These are phyloP conservation scores for Thalassophryne amazonica DNA, from an alignment of 2,797 vertebrate species.

Conservation along the genomic window DNA sequence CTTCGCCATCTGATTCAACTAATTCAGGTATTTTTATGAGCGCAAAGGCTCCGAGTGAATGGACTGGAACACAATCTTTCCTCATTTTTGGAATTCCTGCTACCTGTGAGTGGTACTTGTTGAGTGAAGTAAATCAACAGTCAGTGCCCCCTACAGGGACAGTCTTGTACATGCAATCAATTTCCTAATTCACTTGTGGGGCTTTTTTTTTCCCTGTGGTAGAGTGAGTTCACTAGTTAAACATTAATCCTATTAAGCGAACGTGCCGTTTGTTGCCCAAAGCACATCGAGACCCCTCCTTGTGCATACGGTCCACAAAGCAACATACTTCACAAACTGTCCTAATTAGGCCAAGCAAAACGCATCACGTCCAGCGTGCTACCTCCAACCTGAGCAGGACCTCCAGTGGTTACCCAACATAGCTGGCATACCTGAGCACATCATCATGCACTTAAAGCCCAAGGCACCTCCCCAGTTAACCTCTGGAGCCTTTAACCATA, in stretches of 20 bases:
- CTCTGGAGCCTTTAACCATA: conserved; percentile 45
- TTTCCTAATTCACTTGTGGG: conserved; percentile 41
- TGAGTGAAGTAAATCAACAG: conserved; percentile 68
- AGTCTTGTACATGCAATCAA: neutral
- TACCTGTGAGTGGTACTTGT: conserved; percentile 60
- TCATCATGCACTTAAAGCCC: conserved; percentile 46
- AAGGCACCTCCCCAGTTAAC: conserved; percentile 15
- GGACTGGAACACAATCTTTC: conserved; percentile 44
- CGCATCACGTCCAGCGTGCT: conserved; percentile 50
- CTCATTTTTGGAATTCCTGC: conserved; percentile 72
- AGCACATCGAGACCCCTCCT: conserved; percentile 30
- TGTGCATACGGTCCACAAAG: conserved; percentile 6
- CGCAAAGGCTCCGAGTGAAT: conserved; percentile 36
- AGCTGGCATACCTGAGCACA: conserved; percentile 61
- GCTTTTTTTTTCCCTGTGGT: conserved; percentile 55
- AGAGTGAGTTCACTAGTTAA: conserved; percentile 58
- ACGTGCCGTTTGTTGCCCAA: conserved; percentile 54
- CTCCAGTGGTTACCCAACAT: conserved; percentile 57
- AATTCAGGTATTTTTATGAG: conserved; percentile 68
- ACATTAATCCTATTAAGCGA: conserved; percentile 72
- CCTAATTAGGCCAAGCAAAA: conserved; percentile 65
- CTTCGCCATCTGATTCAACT: conserved; percentile 49
- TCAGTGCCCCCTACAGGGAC: conserved; percentile 35
- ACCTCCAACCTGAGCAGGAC: conserved; percentile 55
- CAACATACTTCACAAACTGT: conserved; percentile 43